Evolutionary conservation across 2,113 vertebrate species (phyloP), one percentile per base, ranked within the genome.

Genomic region (Hemibates koningsi): DNA sequence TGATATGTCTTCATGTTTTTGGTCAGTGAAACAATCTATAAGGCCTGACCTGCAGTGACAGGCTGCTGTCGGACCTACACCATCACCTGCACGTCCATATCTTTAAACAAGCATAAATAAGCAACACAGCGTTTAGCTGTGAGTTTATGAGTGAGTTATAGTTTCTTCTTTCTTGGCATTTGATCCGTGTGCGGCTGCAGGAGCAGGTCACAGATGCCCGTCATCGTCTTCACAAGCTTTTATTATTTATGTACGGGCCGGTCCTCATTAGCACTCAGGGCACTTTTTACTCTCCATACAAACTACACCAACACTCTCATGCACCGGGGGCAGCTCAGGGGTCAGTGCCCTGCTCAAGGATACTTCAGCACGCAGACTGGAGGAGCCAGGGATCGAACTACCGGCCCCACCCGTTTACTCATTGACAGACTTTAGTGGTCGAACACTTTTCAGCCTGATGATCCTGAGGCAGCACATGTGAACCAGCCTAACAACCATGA

Each of bases 1-100:
- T 21, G 32, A n/a, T 19, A 5, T 0, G 36, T 14, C 11, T 68
- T 68, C 7, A 0, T 68, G 36, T 24, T 41, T 68, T 68, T 68
- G 63, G 11, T 3, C n/a, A 68, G 1, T 41, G 19, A 68, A 68
- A 21, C 36, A 21, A 41, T 24, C 32, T 36, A 7, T 13, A 68
- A 41, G 19, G 19, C 10, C 36, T 68, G n/a, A 24, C 12, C 19
- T 68, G 63, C n/a, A 41, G 34, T 0, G 63, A 21, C 11, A 41
- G 63, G 34, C 19, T 13, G 19, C 63, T 38, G 19, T 68, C 63
- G 21, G 36, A 68, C n/a, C 36, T 14, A 5, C 63, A 68, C 17
- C 36, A 41, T 21, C 63, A 68, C 36, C n/a, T 71, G 8, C 21
- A 73, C 3, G 4, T 27, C 21, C 41, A 10, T 27, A 45, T 45